A percentile compares a stretch with the other conserved stretches of the same genome.
phyloP scores from a whole-genome alignment of 2,888 invertebrate genomes.

The Chouioia cunea region DNA sequence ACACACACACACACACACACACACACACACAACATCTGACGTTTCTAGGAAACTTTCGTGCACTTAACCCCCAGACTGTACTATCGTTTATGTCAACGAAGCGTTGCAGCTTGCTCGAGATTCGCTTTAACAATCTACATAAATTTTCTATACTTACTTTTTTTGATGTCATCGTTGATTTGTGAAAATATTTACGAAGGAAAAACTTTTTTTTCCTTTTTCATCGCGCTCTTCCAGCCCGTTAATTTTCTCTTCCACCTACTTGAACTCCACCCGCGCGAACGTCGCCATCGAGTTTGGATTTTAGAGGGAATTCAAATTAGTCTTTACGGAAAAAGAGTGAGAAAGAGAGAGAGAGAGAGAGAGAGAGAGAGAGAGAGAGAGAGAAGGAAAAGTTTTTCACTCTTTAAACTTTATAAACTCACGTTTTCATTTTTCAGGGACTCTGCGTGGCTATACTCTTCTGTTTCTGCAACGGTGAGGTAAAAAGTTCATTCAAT shows the following conservation, averaged over 20 bases:
- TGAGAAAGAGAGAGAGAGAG: too few relatives aligned
- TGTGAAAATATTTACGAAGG: neutral
- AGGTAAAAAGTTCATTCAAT: slow-evolving; percentile 75
- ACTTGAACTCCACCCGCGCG: slow-evolving; percentile 6
- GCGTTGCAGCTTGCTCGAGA: neutral
- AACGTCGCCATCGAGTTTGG: neutral
- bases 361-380: too few relatives aligned
- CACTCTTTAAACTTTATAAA: slow-evolving; percentile 25
- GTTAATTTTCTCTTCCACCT: slow-evolving; percentile 6
- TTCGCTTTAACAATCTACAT: neutral
- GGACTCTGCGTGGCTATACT: slow-evolving; percentile 92
- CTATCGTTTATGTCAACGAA: slow-evolving; percentile 2
- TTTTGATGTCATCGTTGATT: neutral
- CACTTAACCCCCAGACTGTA: neutral
- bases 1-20: slow-evolving; percentile 4
- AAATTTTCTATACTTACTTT: too few relatives aligned
- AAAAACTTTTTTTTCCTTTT: neutral
- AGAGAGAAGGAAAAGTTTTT: neutral
- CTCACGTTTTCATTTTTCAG: slow-evolving; percentile 71
- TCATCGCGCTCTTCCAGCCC: neutral
- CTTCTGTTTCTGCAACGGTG: slow-evolving; percentile 95
- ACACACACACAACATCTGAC: slow-evolving; percentile 12
- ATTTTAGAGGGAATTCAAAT: slow-evolving; percentile 32
- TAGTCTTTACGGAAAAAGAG: slow-evolving; percentile 1
- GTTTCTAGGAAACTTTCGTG: slow-evolving; percentile 9